A percentile compares a stretch with the other conserved stretches of the same genome.
Evolutionary conservation across 2,797 vertebrate species (phyloP).

Genomic region (Diglossa cyanea): DNA sequence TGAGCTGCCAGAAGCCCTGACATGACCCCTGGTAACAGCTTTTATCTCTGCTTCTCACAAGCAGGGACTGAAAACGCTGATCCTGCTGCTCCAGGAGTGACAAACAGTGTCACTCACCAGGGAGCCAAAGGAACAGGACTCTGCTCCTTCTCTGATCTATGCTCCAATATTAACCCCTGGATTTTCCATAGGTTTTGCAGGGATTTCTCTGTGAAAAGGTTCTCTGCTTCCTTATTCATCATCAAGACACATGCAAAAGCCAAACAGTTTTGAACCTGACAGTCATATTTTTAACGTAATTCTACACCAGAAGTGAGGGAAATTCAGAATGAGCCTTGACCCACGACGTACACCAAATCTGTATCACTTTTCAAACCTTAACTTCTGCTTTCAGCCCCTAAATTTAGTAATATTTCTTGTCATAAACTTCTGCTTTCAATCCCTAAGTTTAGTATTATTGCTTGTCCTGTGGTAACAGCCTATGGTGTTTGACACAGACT

Average conservation of each 20-base stretch:
- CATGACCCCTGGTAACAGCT: background rate
- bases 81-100: background rate
- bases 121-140: background rate
- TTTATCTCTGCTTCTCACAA: background rate
- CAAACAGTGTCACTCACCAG: background rate
- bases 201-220: background rate
- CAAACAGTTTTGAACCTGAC: background rate
- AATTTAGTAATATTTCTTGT: background rate
- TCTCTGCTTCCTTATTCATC: background rate
- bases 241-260: background rate
- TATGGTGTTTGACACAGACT: fast-evolving
- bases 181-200: background rate
- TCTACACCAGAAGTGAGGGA: background rate
- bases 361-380: background rate
- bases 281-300: fast-evolving
- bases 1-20: background rate
- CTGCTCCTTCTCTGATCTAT: background rate
- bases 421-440: background rate
- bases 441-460: background rate
- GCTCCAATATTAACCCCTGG: background rate
- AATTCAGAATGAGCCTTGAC: background rate
- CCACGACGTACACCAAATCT: fast-evolving
- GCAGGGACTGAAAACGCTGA: background rate
- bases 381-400: background rate
- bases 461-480: background rate